These are phyloP conservation scores for Tholera decimalis DNA, from an alignment of 2,888 invertebrate genomes.

Conservation along the genomic window DNA sequence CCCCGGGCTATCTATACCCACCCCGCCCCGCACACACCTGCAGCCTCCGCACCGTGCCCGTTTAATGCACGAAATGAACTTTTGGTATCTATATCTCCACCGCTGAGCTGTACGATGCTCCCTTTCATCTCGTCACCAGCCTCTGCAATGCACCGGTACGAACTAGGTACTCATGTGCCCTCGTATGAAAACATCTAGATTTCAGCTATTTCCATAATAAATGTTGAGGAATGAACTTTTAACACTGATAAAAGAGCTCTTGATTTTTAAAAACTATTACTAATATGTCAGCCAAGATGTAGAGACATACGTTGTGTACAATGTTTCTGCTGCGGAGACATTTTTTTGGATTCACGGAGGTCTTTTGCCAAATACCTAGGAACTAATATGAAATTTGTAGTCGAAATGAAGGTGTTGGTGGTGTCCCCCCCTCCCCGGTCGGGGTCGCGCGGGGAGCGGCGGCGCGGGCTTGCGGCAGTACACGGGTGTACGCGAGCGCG, in stretches of 20 bases:
- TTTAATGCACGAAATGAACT: constrained; percentile 76
- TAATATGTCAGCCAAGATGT: too few species aligned
- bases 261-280: neutral
- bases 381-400: constrained; percentile 65
- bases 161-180: neutral
- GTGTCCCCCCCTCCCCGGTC: constrained; percentile 35
- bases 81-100: constrained; percentile 63
- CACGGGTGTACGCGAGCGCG: constrained; percentile 75
- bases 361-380: constrained; percentile 48
- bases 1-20: constrained; percentile 47
- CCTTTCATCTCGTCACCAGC: constrained; percentile 28
- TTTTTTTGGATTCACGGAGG: constrained; percentile 37
- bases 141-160: neutral
- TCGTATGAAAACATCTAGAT: neutral
- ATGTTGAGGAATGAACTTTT: neutral
- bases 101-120: constrained; percentile 25
- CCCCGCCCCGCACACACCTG: constrained; percentile 56
- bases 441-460: constrained; percentile 45
- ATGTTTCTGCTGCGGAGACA: too few species aligned
- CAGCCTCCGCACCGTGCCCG: constrained; percentile 71
- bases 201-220: neutral
- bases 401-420: constrained; percentile 70
- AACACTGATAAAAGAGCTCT: neutral
- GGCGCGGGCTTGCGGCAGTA: constrained; percentile 72
- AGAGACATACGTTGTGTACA: neutral